phyloP scores from a whole-genome alignment of 1,140 invertebrate species.

The Leptopilina clavipes region DNA sequence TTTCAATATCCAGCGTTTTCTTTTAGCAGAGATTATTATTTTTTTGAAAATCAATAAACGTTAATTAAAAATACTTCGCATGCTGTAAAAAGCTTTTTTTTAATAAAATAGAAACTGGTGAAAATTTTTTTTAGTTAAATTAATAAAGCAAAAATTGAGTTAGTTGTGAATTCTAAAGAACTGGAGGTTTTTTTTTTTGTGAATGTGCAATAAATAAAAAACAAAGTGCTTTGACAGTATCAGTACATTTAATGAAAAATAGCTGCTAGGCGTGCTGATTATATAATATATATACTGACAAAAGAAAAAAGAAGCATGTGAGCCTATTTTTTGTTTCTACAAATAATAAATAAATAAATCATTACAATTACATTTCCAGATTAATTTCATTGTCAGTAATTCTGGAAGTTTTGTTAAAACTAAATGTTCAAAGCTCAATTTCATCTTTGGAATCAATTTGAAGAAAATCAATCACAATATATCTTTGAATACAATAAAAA shows the following conservation, averaged over 20 bases:
- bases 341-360: conserved; percentile 21
- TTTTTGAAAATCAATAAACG: background rate
- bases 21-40: background rate
- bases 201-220: conserved; percentile 65
- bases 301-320: conserved; percentile 45
- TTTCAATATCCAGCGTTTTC: too few species aligned
- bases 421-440: background rate
- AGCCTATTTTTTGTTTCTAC: conserved; percentile 26
- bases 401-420: background rate
- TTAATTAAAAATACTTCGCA: background rate
- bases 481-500: too few species aligned
- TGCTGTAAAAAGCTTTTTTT: background rate
- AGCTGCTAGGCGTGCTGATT: conserved; percentile 60
- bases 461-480: too few species aligned
- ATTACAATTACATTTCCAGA: background rate
- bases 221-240: conserved; percentile 60
- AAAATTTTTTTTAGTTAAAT: background rate
- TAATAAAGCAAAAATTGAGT: conserved; percentile 1
- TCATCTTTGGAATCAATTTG: background rate
- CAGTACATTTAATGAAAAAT: conserved; percentile 62
- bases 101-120: background rate
- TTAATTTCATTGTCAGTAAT: background rate
- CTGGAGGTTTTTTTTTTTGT: conserved; percentile 16
- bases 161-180: conserved; percentile 9
- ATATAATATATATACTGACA: conserved; percentile 54